A percentile compares a stretch with the other conserved stretches of the same genome.
phyloP scores from a whole-genome alignment of 2,888 invertebrate genomes.

The Macrophya annulata region DNA sequence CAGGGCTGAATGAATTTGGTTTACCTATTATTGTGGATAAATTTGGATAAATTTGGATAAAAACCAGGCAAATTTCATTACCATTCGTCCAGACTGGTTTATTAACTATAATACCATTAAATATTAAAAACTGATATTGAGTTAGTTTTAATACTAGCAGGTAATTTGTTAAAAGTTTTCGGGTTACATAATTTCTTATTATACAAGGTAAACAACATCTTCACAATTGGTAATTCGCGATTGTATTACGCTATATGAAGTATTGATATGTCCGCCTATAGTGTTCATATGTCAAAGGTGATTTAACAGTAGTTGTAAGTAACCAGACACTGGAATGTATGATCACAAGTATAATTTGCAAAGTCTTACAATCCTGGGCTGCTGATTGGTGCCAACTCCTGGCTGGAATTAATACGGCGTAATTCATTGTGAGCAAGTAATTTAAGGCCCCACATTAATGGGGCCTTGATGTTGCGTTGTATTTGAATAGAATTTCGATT shows the following conservation, averaged over 20 bases:
- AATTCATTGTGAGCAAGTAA: not conserved
- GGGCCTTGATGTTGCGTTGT: not conserved
- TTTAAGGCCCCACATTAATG: not conserved
- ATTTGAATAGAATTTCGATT: not conserved
- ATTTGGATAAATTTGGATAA: not conserved
- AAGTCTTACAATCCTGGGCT: not conserved
- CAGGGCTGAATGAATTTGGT: not conserved
- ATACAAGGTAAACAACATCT: slow-evolving; percentile 33
- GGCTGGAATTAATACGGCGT: not conserved
- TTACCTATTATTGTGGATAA: not conserved
- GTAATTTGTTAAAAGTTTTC: not conserved
- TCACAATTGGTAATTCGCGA: not conserved
- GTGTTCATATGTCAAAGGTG: slow-evolving; percentile 32
- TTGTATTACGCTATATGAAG: not conserved
- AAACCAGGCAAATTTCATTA: not conserved
- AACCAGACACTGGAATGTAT: not conserved
- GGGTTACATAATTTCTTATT: not conserved
- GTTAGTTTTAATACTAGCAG: not conserved
- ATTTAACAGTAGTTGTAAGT: not conserved
- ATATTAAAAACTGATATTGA: not conserved
- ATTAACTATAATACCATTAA: not conserved
- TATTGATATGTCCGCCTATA: not conserved
- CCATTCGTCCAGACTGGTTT: not conserved
- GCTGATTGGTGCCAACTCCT: not conserved
- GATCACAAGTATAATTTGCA: not conserved